Evolutionary conservation across 2,888 invertebrate genomes (phyloP).

Genomic region (Odontocolon sp.): DNA sequence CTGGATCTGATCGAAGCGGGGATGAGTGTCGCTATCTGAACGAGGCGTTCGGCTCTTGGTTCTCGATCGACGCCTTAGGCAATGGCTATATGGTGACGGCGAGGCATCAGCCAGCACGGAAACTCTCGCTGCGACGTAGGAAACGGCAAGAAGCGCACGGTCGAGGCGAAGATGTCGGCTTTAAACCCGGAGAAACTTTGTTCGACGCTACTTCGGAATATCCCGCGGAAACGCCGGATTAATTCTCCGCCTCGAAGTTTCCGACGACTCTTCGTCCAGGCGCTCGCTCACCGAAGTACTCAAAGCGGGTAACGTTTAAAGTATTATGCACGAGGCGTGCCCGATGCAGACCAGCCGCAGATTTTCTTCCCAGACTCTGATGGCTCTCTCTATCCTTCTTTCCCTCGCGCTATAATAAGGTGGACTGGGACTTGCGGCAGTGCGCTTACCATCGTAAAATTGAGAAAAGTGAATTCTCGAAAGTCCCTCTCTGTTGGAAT

Average conservation of each 20-base stretch:
- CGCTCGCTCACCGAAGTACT: slow-evolving; percentile 22
- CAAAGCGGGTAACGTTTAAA: slow-evolving; percentile 69
- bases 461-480: slow-evolving; percentile 10
- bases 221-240: slow-evolving; percentile 74
- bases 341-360: slow-evolving; percentile 21
- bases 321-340: slow-evolving; percentile 68
- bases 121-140: slow-evolving; percentile 47
- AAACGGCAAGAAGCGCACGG: slow-evolving; percentile 25
- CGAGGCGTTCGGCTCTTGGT: slow-evolving; percentile 37
- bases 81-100: slow-evolving; percentile 26
- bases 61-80: slow-evolving; percentile 44
- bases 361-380: slow-evolving; percentile 29
- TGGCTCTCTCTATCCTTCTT: slow-evolving; percentile 7
- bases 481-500: not conserved
- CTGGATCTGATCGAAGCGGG: slow-evolving; percentile 35
- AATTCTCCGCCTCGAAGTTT: slow-evolving; percentile 70
- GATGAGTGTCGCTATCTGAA: slow-evolving; percentile 37
- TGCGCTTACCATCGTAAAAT: not conserved
- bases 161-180: slow-evolving; percentile 41
- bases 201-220: slow-evolving; percentile 70
- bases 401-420: not conserved
- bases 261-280: slow-evolving; percentile 66
- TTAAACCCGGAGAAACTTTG: slow-evolving; percentile 69
- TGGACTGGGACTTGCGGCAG: too few relatives aligned
- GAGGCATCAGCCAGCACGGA: slow-evolving; percentile 26